Percentiles rank a stretch among this genome's conserved stretches.
Conservation (phyloP, 2,797 vertebrate genomes). For the Tachyglossus aculeatus region DNA sequence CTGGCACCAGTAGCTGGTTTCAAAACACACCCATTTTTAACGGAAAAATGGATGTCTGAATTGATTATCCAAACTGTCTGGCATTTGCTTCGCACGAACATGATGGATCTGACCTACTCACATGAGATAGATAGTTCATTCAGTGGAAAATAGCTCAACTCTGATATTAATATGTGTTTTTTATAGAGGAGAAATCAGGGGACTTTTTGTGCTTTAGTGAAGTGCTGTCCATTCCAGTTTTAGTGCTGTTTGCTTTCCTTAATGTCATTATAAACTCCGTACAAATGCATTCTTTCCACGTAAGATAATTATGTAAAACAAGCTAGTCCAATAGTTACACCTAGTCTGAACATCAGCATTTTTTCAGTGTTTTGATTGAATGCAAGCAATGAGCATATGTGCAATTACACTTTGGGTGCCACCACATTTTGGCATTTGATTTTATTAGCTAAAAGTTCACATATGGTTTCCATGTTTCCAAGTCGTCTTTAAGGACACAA, state of each 20-base stretch:
- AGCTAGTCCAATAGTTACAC: conserved; percentile 72
- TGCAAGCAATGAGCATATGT: conserved; percentile 78
- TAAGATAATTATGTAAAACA: conserved; percentile 75
- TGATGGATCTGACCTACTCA: conserved; percentile 21
- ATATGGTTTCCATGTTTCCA: conserved; percentile 82
- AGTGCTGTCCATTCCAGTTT: conserved; percentile 70
- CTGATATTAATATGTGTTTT: conserved; percentile 54
- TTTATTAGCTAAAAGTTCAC: conserved; percentile 80
- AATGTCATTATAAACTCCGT: conserved; percentile 56
- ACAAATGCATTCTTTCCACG: conserved; percentile 70
- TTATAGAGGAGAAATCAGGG: conserved; percentile 24
- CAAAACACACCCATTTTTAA: conserved; percentile 48
- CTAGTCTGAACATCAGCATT: conserved; percentile 67
- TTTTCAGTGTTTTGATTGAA: conserved; percentile 77
- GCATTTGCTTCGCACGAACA: conserved; percentile 31
- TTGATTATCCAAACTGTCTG: conserved; percentile 42
- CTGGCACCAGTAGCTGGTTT: conserved; percentile 43
- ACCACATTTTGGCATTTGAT: conserved; percentile 75
- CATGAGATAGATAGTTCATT: conserved; percentile 7
- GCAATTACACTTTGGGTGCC: conserved; percentile 78
- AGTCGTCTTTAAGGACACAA: conserved; percentile 73
- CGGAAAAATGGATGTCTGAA: conserved; percentile 51
- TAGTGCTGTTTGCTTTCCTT: conserved; percentile 69
- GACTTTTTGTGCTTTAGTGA: conserved; percentile 54
- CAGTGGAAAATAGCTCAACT: conserved; percentile 44